phyloP scores from a whole-genome alignment of 2,888 invertebrate genomes.

The Podabrus alpinus region DNA sequence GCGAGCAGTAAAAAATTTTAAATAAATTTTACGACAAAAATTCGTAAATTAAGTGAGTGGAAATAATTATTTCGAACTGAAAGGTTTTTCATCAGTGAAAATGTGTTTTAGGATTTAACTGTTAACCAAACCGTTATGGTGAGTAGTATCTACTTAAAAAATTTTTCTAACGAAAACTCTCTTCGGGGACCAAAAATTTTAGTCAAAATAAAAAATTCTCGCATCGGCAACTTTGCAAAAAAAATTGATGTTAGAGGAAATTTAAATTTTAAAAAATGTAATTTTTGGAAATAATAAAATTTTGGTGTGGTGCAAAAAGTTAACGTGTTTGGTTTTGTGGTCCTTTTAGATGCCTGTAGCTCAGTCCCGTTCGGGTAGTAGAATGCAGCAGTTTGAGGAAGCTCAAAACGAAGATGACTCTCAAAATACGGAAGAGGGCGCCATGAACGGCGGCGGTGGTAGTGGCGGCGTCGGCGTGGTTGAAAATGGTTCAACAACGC shows the following conservation, averaged over 20 bases:
- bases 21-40: neutral
- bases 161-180: neutral
- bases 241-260: too few relatives aligned
- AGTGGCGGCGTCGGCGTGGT: conserved; percentile 56
- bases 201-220: too few relatives aligned
- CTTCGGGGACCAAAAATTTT: too few relatives aligned
- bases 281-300: neutral
- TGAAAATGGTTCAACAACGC: conserved; percentile 57
- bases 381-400: conserved; percentile 59
- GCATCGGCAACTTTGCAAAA: too few relatives aligned
- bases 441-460: conserved; percentile 41
- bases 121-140: neutral
- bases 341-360: conserved; percentile 48
- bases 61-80: neutral
- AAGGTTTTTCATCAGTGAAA: neutral
- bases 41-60: neutral
- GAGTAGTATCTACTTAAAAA: neutral
- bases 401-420: conserved; percentile 46
- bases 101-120: neutral
- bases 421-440: conserved; percentile 42
- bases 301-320: neutral
- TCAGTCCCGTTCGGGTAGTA: conserved; percentile 51
- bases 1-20: neutral
- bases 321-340: neutral
- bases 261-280: too few relatives aligned